Base-by-base conservation (phyloP, 2,888 invertebrate genomes). In the Leucozona laternaria region DNA sequence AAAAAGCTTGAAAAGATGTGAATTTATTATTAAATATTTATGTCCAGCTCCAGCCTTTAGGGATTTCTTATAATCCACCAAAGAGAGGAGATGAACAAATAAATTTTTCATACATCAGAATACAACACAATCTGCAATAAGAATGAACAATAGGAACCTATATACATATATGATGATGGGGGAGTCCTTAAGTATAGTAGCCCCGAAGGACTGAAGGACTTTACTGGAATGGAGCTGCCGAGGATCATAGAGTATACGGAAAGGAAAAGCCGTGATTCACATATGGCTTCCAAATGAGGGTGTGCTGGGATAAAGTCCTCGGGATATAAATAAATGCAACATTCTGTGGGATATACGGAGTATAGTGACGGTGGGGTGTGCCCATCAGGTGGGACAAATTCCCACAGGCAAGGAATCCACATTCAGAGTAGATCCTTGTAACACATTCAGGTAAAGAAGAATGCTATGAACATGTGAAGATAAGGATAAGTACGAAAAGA, bases 21-120 rank as follows among this genome's bases (percentile, higher is more conserved):
- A 73, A 73, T 76, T 53, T 57, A 57, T 68, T 57, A 57, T 85
- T 85, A 81, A 85, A 85, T 81, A 85, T 85, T 81, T 81, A 85
- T 81, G 81, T 78, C 77, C 85, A 85, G 72, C 68, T 68, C 68
- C 84, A 80, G 76, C 60, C 75, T 20, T 17, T 40, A 43, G 34
- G 76, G 80, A 77, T 66, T 68, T 17, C 31, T 62, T 57, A 17
- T 60, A 85, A 77, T 77, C 66, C 77, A 81, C 64, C 57, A 28
- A 28, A 25, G 53, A 53, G 40, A 68, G 40, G 70, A 80, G 72
- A 77, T 62, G 72, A 68, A 64, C 60, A 81, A 85, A 85, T 85
- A 76, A 17, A 72, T 75, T 85, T 77, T 77, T 73, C 81, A 73
- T 81, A 81, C 13, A 31, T 31, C 31, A 66, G 20, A 31, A 31